Evolutionary conservation across 2,797 vertebrate species (phyloP).

Genomic region (Adrianichthys oophorus): DNA sequence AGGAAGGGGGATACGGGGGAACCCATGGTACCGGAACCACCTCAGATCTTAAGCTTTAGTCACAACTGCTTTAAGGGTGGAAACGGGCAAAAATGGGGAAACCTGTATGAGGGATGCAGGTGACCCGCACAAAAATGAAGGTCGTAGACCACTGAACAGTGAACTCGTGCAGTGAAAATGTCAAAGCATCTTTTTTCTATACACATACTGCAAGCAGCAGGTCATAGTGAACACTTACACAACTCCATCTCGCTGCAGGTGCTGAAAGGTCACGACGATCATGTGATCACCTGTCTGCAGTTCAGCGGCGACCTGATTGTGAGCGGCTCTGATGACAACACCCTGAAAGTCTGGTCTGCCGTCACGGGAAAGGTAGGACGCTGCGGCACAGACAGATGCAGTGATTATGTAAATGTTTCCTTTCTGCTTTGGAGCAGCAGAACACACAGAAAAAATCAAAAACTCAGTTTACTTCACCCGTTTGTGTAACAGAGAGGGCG

Average conservation of each 20-base stretch:
- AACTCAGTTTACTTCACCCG: no score
- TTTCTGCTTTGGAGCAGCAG: conserved; percentile 7
- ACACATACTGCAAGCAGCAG: no score
- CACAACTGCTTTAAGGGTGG: no score
- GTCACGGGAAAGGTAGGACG: conserved; percentile 86
- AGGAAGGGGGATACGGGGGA: conserved; percentile 86
- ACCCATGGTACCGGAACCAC: conserved; percentile 79
- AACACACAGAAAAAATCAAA: background rate
- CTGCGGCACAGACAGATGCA: background rate
- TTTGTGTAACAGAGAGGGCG: background rate
- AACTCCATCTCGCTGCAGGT: conserved; percentile 69
- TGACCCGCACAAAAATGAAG: no score
- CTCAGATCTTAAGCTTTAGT: background rate
- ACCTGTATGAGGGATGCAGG: no score
- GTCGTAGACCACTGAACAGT: no score
- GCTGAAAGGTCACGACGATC: conserved; percentile 92
- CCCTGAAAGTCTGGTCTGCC: conserved; percentile 94
- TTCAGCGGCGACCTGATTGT: conserved; percentile 93
- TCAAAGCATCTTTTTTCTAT: no score
- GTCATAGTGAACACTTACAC: no score
- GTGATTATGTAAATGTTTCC: background rate
- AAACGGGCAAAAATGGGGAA: no score
- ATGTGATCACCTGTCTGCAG: conserved; percentile 94
- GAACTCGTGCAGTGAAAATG: no score
- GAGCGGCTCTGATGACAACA: conserved; percentile 95